Conservation (phyloP, 2,797 vertebrate genomes). For the Podarcis lilfordi region DNA sequence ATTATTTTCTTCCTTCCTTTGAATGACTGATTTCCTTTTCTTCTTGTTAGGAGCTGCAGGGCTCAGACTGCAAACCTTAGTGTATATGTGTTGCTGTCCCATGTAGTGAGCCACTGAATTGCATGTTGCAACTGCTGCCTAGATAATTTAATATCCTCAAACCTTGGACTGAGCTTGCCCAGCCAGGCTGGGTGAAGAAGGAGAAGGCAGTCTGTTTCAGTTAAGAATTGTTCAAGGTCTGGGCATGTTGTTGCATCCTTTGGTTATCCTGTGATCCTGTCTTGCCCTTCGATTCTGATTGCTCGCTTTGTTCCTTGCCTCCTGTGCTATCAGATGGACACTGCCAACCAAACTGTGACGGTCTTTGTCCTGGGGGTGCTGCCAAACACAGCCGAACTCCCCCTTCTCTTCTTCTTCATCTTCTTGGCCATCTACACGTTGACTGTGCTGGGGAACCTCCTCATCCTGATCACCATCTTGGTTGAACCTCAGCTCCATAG, state of each 20-base stretch:
- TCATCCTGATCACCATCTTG: constrained; percentile 58
- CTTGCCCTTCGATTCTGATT: too few species aligned
- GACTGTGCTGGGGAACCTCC: constrained; percentile 62
- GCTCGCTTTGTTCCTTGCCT: neutral
- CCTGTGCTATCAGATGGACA: neutral
- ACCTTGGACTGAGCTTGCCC: neutral
- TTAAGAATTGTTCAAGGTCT: neutral
- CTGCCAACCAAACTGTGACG: constrained; percentile 42
- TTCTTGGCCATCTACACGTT: constrained; percentile 59
- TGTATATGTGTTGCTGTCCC: neutral
- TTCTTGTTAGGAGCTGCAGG: neutral
- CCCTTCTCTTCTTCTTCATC: constrained; percentile 51
- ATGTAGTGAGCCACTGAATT: neutral
- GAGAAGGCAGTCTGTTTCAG: neutral
- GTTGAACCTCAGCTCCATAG: constrained; percentile 50
- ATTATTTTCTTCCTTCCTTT: neutral
- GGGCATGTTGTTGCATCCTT: neutral
- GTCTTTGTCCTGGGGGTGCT: constrained; percentile 63
- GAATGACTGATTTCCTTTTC: neutral
- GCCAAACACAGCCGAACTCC: constrained; percentile 43
- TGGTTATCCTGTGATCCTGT: neutral
- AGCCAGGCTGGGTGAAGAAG: too few species aligned
- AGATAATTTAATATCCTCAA: neutral
- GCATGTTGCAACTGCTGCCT: neutral
- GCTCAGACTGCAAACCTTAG: neutral